phyloP scores from a whole-genome alignment of 2,888 invertebrate genomes.

The Melanophora roralis region DNA sequence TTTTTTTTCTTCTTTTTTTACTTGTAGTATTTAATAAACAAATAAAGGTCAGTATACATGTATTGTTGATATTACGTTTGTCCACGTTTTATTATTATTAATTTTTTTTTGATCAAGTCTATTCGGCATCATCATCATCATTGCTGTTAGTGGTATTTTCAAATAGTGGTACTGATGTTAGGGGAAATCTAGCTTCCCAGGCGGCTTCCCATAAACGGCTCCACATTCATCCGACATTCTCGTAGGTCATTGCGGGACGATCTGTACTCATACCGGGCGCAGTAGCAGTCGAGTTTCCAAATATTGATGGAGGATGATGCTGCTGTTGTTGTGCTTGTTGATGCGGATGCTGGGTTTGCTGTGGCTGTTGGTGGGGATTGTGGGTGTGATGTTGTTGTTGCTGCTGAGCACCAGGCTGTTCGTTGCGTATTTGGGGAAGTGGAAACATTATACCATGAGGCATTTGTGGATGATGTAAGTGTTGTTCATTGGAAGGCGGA shows the following conservation, averaged over 20 bases:
- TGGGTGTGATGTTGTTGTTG: slow-evolving; percentile 72
- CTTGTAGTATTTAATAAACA: slow-evolving; percentile 27
- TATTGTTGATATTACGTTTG: slow-evolving; percentile 11
- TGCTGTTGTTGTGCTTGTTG: slow-evolving; percentile 68
- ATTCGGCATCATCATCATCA: slow-evolving; percentile 34
- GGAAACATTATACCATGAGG: slow-evolving; percentile 76
- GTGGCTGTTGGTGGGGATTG: slow-evolving; percentile 73
- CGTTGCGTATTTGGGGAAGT: slow-evolving; percentile 72
- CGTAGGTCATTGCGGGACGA: slow-evolving; percentile 74
- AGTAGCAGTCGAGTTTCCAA: slow-evolving; percentile 69
- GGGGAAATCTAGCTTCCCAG: slow-evolving; percentile 72
- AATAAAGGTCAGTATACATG: slow-evolving; percentile 30
- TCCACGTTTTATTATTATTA: background rate
- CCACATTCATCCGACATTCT: slow-evolving; percentile 75
- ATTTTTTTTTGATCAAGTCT: slow-evolving; percentile 15
- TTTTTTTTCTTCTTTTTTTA: background rate
- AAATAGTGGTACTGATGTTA: slow-evolving; percentile 64
- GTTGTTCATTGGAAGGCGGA: slow-evolving; percentile 73
- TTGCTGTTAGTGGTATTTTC: slow-evolving; percentile 44
- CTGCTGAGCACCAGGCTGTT: slow-evolving; percentile 65
- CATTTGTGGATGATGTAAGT: slow-evolving; percentile 75
- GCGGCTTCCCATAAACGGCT: slow-evolving; percentile 75
- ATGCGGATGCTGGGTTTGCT: slow-evolving; percentile 71
- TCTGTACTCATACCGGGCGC: slow-evolving; percentile 71
- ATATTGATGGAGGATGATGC: slow-evolving; percentile 73